Evolutionary conservation across 2,888 invertebrate genomes (phyloP), one percentile per base, ranked within the genome.

Genomic region (Malthinus seriepunctatus): DNA sequence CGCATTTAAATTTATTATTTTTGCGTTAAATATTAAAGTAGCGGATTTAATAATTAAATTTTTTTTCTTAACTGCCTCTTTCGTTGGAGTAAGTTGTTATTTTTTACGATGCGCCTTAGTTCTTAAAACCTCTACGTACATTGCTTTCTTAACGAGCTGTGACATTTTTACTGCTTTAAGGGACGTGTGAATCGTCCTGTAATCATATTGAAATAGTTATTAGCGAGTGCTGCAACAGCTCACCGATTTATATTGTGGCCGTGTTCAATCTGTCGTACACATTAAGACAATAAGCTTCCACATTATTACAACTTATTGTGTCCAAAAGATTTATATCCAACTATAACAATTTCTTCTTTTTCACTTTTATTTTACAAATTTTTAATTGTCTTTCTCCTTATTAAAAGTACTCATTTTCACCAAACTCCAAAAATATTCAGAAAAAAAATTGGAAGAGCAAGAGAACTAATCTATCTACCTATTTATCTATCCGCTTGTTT

Each of bases 231-330:
- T 46, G 47, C 57, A 46, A 51, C 51, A 45, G 56, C 51, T 52
- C 62, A 55, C 63, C 68, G 68, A 73, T 73, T 73, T 73, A 75
- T 73, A 72, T 72, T 71, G 69, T 69, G 70, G 68, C 70, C 73
- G 72, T 73, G 73, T 69, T 68, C 75, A 74, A 73, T 74, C 73
- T 75, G 75, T 73, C 71, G 73, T 67, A 64, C 62, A 73, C 72
- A 73, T 73, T 73, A 72, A 73, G 73, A 73, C 73, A 74, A 74
- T 74, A 73, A 74, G 72, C 71, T 63, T 59, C 66, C 67, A 69
- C 71, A 70, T 72, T 68, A 67, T 72, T 68, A 67, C 69, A 67
- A 69, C 71, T 73, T 69, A 71, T 71, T 69, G 67, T 67, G 64
- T 62, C 44, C 56, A 47, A 15, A 63, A 69, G 70, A 72, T 73